A percentile compares a stretch with the other conserved stretches of the same genome.
Evolutionary conservation across 2,113 vertebrate genomes (phyloP).

Genomic region (Ursus arctos): DNA sequence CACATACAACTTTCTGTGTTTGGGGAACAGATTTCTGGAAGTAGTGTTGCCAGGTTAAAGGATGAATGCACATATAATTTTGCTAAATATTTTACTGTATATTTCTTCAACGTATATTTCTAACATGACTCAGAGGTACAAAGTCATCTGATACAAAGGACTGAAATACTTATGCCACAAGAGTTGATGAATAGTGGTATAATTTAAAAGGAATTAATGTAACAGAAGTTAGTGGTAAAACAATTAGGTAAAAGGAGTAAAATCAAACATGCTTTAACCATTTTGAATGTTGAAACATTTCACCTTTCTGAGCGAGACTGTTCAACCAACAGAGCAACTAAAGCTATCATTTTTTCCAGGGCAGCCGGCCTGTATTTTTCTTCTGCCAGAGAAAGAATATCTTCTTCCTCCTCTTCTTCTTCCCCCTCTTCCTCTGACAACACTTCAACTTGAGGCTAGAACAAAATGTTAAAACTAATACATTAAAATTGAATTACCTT

Average conservation of each 20-base stretch:
- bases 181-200: slow-evolving; percentile 58
- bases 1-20: slow-evolving; percentile 33
- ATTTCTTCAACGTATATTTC: slow-evolving; percentile 63
- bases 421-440: slow-evolving; percentile 99
- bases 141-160: slow-evolving; percentile 60
- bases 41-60: slow-evolving; percentile 17
- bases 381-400: slow-evolving; percentile 98
- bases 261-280: slow-evolving; percentile 67
- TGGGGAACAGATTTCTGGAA: slow-evolving; percentile 5
- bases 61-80: slow-evolving; percentile 69
- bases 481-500: neutral
- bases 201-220: slow-evolving; percentile 68
- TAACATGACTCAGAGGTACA: slow-evolving; percentile 62
- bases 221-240: slow-evolving; percentile 70
- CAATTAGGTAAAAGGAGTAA: slow-evolving; percentile 70
- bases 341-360: slow-evolving; percentile 99
- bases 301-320: slow-evolving; percentile 99
- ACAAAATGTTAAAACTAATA: neutral
- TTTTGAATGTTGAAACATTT: slow-evolving; percentile 76
- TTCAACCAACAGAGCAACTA: slow-evolving; percentile 98
- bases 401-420: slow-evolving; percentile 99
- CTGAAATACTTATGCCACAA: slow-evolving; percentile 71
- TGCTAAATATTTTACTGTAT: slow-evolving; percentile 72
- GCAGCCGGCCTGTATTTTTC: slow-evolving; percentile 99
- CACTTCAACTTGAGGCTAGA: slow-evolving; percentile 98